Conservation (phyloP, 2,888 invertebrate species). For the Clivina fossor region DNA sequence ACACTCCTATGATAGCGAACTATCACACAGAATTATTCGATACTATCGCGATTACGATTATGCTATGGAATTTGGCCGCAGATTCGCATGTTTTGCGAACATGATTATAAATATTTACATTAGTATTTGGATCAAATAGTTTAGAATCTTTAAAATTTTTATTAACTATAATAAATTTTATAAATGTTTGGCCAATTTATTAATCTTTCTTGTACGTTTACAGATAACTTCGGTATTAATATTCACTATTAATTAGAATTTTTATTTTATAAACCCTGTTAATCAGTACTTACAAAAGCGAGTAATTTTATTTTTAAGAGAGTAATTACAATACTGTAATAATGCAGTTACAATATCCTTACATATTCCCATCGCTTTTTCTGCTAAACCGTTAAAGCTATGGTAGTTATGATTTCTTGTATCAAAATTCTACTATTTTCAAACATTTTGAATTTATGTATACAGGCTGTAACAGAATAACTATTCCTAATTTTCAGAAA, state of each 20-base stretch:
- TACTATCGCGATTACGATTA: no score
- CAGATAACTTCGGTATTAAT: constrained; percentile 20
- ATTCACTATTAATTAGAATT: constrained; percentile 21
- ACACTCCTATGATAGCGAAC: no score
- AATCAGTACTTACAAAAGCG: constrained; percentile 33
- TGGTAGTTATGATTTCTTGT: no score
- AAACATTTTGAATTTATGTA: no score
- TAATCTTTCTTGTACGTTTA: constrained; percentile 21
- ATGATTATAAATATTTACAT: constrained; percentile 31
- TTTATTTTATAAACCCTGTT: constrained; percentile 36
- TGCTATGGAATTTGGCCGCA: no score
- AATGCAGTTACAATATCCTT: no score
- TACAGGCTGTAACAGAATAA: no score
- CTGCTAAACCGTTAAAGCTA: no score
- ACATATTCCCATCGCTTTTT: no score
- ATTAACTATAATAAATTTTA: constrained; percentile 31
- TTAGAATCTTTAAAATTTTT: constrained; percentile 16
- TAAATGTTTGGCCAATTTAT: constrained; percentile 18
- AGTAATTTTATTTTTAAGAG: constrained; percentile 32
- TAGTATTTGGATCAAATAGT: constrained; percentile 14
- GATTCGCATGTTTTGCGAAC: constrained; percentile 3
- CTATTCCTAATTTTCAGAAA: no score
- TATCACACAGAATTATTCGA: no score
- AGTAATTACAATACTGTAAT: constrained; percentile 38
- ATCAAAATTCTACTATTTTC: no score